Conservation (phyloP, 2,888 invertebrate species). For the Nephrotoma appendiculata region DNA sequence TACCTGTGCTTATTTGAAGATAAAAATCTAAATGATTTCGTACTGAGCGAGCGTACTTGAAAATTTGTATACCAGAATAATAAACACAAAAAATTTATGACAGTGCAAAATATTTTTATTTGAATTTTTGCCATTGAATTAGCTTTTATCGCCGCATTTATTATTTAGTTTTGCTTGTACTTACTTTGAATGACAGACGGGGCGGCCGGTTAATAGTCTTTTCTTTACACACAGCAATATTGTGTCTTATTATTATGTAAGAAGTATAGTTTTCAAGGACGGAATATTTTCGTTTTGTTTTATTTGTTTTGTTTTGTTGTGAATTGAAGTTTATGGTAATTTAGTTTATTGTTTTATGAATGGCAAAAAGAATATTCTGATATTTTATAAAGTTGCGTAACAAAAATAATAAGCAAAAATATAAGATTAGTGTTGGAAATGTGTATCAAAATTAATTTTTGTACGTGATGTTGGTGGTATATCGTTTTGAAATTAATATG, state of each 20-base stretch:
- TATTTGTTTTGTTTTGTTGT: neutral
- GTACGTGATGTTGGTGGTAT: neutral
- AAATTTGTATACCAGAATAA: neutral
- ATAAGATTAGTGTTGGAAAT: neutral
- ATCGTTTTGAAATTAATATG: neutral
- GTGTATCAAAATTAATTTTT: neutral
- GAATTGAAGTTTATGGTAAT: neutral
- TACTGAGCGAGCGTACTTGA: neutral
- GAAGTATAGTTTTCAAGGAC: neutral
- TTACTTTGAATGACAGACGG: neutral
- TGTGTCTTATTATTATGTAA: neutral
- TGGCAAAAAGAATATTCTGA: neutral
- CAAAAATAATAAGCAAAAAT: neutral
- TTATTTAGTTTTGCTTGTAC: neutral
- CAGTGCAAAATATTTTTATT: neutral
- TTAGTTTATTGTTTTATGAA: neutral
- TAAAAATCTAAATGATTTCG: neutral
- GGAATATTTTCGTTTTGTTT: neutral
- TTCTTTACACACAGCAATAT: neutral
- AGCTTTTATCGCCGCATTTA: neutral
- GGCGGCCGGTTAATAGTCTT: neutral
- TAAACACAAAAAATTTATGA: neutral
- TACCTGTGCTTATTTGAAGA: neutral
- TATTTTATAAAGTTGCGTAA: neutral
- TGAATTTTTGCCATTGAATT: neutral